These are phyloP conservation scores for Monopis laevigella DNA, from an alignment of 2,888 invertebrate species.

Conservation along the genomic window DNA sequence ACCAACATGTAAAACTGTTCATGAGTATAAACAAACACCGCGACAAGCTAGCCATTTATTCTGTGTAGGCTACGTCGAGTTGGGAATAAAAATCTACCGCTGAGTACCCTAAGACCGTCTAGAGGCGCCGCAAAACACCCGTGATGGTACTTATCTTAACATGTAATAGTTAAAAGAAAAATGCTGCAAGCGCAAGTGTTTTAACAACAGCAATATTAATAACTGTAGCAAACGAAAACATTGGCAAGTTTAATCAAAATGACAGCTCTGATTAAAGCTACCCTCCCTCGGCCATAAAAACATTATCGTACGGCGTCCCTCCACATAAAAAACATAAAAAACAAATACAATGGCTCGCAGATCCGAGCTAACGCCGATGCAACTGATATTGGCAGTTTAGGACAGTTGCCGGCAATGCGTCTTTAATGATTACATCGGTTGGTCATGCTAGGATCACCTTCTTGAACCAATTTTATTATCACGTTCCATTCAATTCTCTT, in stretches of 20 bases:
- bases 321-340: slow-evolving; percentile 63
- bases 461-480: slow-evolving; percentile 29
- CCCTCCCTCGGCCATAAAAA: slow-evolving; percentile 59
- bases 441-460: slow-evolving; percentile 22
- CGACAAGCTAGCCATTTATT: too few relatives aligned
- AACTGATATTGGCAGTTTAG: slow-evolving; percentile 64
- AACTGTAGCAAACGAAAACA: slow-evolving; percentile 29
- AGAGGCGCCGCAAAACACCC: too few relatives aligned
- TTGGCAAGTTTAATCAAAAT: slow-evolving; percentile 56
- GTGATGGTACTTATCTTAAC: too few relatives aligned
- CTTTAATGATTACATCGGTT: slow-evolving; percentile 49
- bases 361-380: slow-evolving; percentile 32
- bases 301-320: slow-evolving; percentile 59
- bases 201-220: slow-evolving; percentile 4
- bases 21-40: too few relatives aligned
- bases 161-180: too few relatives aligned
- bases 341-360: slow-evolving; percentile 55
- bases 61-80: too few relatives aligned
- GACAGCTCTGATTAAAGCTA: slow-evolving; percentile 54
- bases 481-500: slow-evolving; percentile 35
- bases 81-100: too few relatives aligned
- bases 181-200: too few relatives aligned
- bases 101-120: too few relatives aligned
- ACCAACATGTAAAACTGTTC: too few relatives aligned
- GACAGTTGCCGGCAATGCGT: slow-evolving; percentile 46